Conservation (phyloP, 2,797 vertebrate species). For the Phoebastria nigripes region DNA sequence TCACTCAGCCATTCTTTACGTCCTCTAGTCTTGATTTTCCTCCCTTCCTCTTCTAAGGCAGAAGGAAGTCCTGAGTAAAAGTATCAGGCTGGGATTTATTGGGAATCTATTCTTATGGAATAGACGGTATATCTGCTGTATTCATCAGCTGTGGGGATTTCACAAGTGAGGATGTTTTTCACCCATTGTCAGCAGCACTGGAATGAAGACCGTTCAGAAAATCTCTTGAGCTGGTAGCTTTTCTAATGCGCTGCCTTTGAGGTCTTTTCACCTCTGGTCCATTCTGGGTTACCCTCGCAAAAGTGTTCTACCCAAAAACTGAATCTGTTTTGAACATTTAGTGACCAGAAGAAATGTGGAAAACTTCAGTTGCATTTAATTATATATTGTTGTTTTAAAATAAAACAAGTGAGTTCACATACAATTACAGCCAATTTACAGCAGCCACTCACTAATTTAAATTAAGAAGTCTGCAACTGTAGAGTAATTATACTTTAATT, state of each 20-base stretch:
- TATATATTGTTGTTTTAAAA: conserved; percentile 31
- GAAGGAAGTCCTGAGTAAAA: not conserved
- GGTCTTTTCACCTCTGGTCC: not conserved
- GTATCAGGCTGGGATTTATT: not conserved
- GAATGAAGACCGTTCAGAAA: not conserved
- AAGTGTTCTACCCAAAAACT: not conserved
- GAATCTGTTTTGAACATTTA: not conserved
- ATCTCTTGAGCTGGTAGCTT: not conserved
- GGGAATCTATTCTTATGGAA: not conserved
- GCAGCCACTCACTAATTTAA: conserved; percentile 58
- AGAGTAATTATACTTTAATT: conserved; percentile 64
- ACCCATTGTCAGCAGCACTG: not conserved
- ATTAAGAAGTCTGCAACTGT: conserved; percentile 55
- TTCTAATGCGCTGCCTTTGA: not conserved
- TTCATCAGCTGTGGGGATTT: not conserved
- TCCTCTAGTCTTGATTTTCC: not conserved
- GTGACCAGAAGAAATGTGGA: not conserved
- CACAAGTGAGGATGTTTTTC: not conserved
- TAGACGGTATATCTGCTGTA: not conserved
- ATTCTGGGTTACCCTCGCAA: not conserved
- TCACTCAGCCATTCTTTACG: not conserved
- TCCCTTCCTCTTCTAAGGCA: not conserved
- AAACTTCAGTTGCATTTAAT: conserved; percentile 31
- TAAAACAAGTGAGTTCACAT: conserved; percentile 5
- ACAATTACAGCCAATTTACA: conserved; percentile 42